Percentiles rank a stretch among this genome's conserved stretches.
Conservation (phyloP, 2,797 vertebrate genomes). For the Arctocebus calabarensis region DNA sequence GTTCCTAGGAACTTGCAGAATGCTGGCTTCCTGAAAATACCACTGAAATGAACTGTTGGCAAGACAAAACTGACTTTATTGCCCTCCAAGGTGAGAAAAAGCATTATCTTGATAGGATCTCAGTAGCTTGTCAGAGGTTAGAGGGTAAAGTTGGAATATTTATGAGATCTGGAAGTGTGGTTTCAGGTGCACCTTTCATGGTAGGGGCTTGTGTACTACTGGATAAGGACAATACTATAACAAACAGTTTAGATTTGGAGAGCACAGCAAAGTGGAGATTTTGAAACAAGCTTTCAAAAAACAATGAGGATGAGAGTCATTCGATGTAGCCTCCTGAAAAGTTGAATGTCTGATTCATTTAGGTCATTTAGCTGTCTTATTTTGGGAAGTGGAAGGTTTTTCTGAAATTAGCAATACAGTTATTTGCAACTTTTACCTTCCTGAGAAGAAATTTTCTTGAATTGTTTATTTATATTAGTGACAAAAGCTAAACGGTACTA, state of each 20-base stretch:
- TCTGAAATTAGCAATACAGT: not conserved
- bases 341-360: not conserved
- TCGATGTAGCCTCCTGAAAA: not conserved
- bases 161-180: not conserved
- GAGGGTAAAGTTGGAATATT: not conserved
- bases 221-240: not conserved
- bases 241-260: not conserved
- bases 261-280: not conserved
- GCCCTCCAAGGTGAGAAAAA: not conserved
- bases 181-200: not conserved
- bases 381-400: not conserved
- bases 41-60: conserved; percentile 8
- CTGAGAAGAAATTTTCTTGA: not conserved
- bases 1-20: not conserved
- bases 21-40: not conserved
- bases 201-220: not conserved
- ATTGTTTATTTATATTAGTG: not conserved
- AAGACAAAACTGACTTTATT: not conserved
- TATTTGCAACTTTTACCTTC: not conserved
- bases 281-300: not conserved
- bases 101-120: not conserved
- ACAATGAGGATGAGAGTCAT: not conserved
- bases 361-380: not conserved
- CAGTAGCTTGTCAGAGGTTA: not conserved
- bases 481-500: not conserved